Evolutionary conservation across 2,113 vertebrate genomes (phyloP), one percentile per base, ranked within the genome.

Genomic region (Brachyhypopomus occidentalis): DNA sequence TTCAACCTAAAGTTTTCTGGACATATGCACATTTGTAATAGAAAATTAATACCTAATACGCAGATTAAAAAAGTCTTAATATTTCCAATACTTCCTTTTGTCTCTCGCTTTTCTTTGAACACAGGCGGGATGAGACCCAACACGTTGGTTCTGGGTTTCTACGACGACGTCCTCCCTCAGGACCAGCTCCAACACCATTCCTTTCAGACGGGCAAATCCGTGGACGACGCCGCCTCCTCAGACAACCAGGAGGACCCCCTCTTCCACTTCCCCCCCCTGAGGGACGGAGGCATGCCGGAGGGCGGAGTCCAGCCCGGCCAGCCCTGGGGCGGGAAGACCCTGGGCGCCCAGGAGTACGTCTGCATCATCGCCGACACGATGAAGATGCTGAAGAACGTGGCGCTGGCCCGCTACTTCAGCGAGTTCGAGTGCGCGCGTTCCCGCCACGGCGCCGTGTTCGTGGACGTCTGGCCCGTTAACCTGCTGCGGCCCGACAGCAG

Each of bases 111-210:
- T 63, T 1, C 14, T n/a, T 58, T 11, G n/a, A 72, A 19, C 84
- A 2, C 82, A 97, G 96, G 96, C 0, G 96, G 96, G 45, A 97
- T 97, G 96, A 94, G 94, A 75, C 96, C 96, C 19, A 97, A 97
- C 90, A 97, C 95, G 8, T 88, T 97, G 19, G 93, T 96, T 22
- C 88, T 97, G 25, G 96, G 96, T 67, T 97, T 97, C 89, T 97
- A 96, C 0, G 95, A 96, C 0, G 84, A 95, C 0, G 78, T 88
- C 0, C 59, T 77, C 0, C 94, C 95, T 0, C 89, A 92, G 82
- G 95, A 97, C 2, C 86, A 82, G 45, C 90, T 96, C 4, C 88
- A 92, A 22, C 92, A 81, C 55, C 89, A 91, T 0, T 86, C 89
- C 0, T 81, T 92, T 48, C 86, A 89, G 67, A 83, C 88, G 48